Base-by-base conservation (phyloP, 2,113 vertebrate genomes). In the Motacilla tschutschensis region DNA sequence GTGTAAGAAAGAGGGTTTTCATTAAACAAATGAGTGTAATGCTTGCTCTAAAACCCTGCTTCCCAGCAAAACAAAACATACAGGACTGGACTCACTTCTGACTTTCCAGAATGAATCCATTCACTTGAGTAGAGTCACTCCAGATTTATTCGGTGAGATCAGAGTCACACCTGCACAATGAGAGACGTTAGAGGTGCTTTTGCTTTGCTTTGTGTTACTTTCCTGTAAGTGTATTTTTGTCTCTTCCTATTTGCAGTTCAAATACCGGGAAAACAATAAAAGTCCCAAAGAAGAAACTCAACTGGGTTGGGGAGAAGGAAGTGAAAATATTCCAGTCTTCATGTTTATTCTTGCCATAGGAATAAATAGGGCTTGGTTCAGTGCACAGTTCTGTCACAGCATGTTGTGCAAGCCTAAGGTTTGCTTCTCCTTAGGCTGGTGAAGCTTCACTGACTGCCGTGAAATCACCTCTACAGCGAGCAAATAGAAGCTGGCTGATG, bases 1-100 rank as follows among this genome's bases (percentile, higher is more conserved):
- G 55, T 8, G 10, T 76, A 93, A 94, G 87, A 94, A 93, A 93
- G 93, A 92, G 64, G 67, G 78, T 90, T 95, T 95, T 94, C 91
- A 89, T 87, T 84, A 83, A 88, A 83, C 60, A 93, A 92, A 86
- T 66, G 62, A 40, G 60, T 50, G 51, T 51, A 82, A 46, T 85
- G 50, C 88, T 91, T 90, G 54, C 60, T 88, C 46, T 77, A 31
- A 70, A 82, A 53, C 9, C n/a, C 44, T 81, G 48, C 82, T 91
- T 85, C 83, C 63, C 85, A 87, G 51, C 44, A 93, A 93, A 90
- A 91, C 88, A 95, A 90, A 95, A 75, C 63, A 59, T 33, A 80
- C 36, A 83, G 35, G 62, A 62, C 19, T 55, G 51, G 66, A 64
- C 69, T 73, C 40, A 76, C 6, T 84, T 75, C 58, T 84, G 75